Base-by-base conservation (phyloP, 30 jellyfish, hydroid and myxozoan species). In the Cassiopea andromeda region DNA sequence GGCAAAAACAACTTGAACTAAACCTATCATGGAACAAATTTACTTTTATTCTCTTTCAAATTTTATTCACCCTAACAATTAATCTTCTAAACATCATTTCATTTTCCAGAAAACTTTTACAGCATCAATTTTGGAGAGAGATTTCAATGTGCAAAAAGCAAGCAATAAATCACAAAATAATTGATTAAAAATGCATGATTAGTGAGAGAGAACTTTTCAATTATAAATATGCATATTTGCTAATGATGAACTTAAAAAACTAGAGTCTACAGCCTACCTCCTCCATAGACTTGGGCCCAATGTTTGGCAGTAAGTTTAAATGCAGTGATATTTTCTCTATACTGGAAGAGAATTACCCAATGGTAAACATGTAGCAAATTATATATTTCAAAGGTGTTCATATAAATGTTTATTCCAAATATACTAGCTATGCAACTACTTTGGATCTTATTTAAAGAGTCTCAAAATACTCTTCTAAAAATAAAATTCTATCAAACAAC, bases 361-460 rank as follows among this genome's bases (percentile, higher is more conserved):
- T 13, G 47, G 73, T 38, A 69, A 48, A 44, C 58, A 46, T 3
- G 27, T 3, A 12, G 64, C 64, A 54, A 6, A 54, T 54, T 54
- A 54, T 54, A 54, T 3, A 54, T 3, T 6, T 6, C 12, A 54
- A 0, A 10, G 64, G 10, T 54, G 12, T 3, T 3, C 10, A 54
- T 6, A 54, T 54, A 54, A 6, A 54, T 6, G 12, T 54, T 54
- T 10, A 54, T 54, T 54, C 64, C 12, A 54, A 54, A 54, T 27
- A 2, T 77, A 92, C 97, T 92, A 85, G 99, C 64, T 82, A 77
- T 43, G 99, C 99, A n/a, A 95, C 99, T 27, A 95, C 99, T 19
- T 98, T 27, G 38, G 38, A 27, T 27, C 38, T 27, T 27, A 27
- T 27, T 27, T 27, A 27, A 27, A 27, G 38, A 27, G 38, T 27